Evolutionary conservation across 2,113 vertebrate genomes (phyloP), one percentile per base, ranked within the genome.

Genomic region (Percopsis transmontana): DNA sequence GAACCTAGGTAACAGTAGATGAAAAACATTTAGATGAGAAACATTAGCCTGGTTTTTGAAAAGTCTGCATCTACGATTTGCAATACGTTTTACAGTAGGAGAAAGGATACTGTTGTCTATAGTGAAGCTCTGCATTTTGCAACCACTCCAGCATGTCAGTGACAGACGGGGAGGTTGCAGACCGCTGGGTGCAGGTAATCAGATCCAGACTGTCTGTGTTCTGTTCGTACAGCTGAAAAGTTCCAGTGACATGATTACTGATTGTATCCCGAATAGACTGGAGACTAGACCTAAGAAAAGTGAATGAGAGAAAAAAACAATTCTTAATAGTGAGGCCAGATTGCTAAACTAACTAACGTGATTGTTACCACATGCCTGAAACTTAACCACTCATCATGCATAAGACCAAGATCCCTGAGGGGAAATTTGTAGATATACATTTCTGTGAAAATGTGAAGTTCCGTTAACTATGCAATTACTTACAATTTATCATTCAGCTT

Each of bases 71-170:
- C 3, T 33, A 7, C 5, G n/a, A n/a, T n/a, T n/a, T n/a, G n/a
- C n/a, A n/a, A 4, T 33, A 3, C n/a, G 15, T 8, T 18, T n/a
- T n/a, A 19, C 5, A 48, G 16, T 1, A 1, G 10, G 16, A 58
- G 42, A 45, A 83, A 94, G 92, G 96, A 97, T 98, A 97, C 91
- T 94, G 89, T 4, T 68, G 87, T 50, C 92, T 88, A 72, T 95
- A 98, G 87, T 90, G 84, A 16, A 88, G 89, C 33, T 96, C 94
- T 0, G 94, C 88, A 13, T 98, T 93, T 66, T 94, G 94, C 69
- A 97, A 82, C 93, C 94, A 96, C 71, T 95, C 95, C 79, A 99
- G 56, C 90, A 93, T 95, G 39, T 98, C 95, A 0, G 93, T 88
- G 69, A 95, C 62, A 0, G 96, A 97, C 0, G 96, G 95, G 33